Evolutionary conservation across 2,888 invertebrate species (phyloP).

Genomic region (Gordius sp.): DNA sequence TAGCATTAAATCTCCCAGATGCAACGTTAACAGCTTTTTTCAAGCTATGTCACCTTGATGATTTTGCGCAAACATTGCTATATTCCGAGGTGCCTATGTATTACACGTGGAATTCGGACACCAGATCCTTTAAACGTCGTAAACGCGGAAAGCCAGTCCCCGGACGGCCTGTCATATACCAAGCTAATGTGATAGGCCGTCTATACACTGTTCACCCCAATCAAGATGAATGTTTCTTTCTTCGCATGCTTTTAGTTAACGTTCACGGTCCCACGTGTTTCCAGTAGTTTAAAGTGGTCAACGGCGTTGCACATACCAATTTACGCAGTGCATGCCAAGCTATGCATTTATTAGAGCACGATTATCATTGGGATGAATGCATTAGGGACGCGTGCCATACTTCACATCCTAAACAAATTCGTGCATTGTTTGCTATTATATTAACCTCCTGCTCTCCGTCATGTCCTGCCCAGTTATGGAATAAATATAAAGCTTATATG

Average conservation of each 20-base stretch:
- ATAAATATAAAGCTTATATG: constrained; percentile 22
- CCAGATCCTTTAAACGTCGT: too few species aligned
- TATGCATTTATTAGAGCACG: constrained; percentile 24
- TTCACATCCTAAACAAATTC: constrained; percentile 19
- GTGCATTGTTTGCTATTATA: constrained; percentile 21
- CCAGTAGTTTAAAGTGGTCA: constrained; percentile 22
- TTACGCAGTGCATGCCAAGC: constrained; percentile 24
- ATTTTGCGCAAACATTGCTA: too few species aligned
- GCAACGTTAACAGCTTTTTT: too few species aligned
- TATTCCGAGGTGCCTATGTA: too few species aligned
- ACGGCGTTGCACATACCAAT: constrained; percentile 22
- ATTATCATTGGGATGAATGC: constrained; percentile 21
- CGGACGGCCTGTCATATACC: too few species aligned
- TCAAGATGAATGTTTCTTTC: too few species aligned
- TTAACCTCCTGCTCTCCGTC: constrained; percentile 19
- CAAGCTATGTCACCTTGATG: too few species aligned
- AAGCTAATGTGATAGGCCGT: too few species aligned
- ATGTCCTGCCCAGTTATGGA: constrained; percentile 21
- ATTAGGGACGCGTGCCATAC: constrained; percentile 20
- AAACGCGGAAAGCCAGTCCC: too few species aligned
- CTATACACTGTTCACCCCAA: too few species aligned
- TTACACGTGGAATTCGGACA: too few species aligned
- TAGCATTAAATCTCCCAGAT: too few species aligned
- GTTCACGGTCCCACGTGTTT: constrained; percentile 21
- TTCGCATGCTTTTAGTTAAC: constrained; percentile 24